These are phyloP conservation scores for Stictonetta naevosa DNA, from an alignment of 2,113 vertebrate species.

Conservation along the genomic window DNA sequence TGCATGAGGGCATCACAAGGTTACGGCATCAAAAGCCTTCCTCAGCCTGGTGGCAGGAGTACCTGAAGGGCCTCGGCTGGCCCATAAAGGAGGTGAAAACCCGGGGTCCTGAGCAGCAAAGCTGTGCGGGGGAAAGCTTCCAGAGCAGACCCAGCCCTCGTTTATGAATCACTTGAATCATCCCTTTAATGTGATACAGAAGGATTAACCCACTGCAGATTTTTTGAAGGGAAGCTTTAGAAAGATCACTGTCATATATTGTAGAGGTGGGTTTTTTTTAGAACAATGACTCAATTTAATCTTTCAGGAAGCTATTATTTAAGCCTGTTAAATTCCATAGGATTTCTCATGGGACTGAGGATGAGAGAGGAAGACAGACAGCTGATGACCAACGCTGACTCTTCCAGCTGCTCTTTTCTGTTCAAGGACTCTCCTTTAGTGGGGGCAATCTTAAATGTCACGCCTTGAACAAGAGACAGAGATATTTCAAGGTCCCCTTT, in stretches of 20 bases:
- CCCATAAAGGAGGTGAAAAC: not conserved
- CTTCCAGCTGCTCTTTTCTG: slow-evolving; percentile 34
- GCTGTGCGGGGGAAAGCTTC: not conserved
- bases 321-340: slow-evolving; percentile 45
- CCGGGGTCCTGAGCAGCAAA: not conserved
- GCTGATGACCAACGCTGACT: slow-evolving; percentile 4
- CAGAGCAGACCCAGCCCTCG: not conserved
- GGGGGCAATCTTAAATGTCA: slow-evolving; percentile 42
- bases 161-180: slow-evolving; percentile 3
- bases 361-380: slow-evolving; percentile 30
- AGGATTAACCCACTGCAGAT: not conserved
- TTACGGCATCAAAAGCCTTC: not conserved
- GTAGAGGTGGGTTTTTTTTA: not conserved
- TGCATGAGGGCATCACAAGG: not conserved
- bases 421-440: not conserved
- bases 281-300: slow-evolving; percentile 18
- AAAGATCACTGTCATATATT: not conserved
- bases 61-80: not conserved
- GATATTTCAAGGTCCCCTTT: slow-evolving; percentile 28
- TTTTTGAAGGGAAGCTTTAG: slow-evolving; percentile 19
- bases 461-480: not conserved
- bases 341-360: slow-evolving; percentile 4
- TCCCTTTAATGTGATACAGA: not conserved
- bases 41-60: not conserved
- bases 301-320: slow-evolving; percentile 31